Evolutionary conservation across 2,888 invertebrate genomes (phyloP), one percentile per base, ranked within the genome.

Genomic region (Drosophila fungiperda): DNA sequence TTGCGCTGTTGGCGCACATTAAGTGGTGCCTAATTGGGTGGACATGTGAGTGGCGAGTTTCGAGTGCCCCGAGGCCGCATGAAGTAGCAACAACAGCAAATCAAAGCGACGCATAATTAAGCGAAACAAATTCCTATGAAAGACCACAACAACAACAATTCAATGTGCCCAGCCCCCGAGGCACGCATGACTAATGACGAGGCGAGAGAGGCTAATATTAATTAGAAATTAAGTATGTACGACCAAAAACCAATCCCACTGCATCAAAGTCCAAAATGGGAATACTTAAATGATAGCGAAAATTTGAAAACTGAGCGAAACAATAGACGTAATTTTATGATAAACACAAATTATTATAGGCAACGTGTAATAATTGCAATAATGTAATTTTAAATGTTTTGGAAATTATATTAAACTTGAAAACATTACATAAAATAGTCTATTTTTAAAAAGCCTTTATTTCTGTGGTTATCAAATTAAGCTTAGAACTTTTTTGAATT

Each of bases 11-110:
- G 59, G 40, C 35, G 77, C 55, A 61, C 62, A 74, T 74, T 74
- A 80, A 81, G 78, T 76, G 72, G 40, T 49, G 63, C 76, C 68
- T 88, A 88, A 83, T 90, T 90, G 83, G 78, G 68, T 77, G 75
- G 71, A 29, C 76, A 71, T 73, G 67, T 68, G 74, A 69, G 65
- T 70, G 76, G 62, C 64, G 52, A 66, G 61, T 69, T 65, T 62
- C 55, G 45, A 57, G 66, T 59, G 81, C 23, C 80, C 33, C 38
- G 17, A 29, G 40, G 48, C 60, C 11, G 4, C 45, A 29, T 59
- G 55, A 15, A 45, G 15, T 23, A 23, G 15, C 45, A 45, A 45
- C 20, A 42, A 20, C 42, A 36, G 6, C 70, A 78, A 82, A 76
- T 74, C 82, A 78, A 64, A 58, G 55, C 49, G 45, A 57, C 40